Evolutionary conservation across 2,888 invertebrate genomes (phyloP), one percentile per base, ranked within the genome.

Genomic region (Hydrotaea cyrtoneurina): DNA sequence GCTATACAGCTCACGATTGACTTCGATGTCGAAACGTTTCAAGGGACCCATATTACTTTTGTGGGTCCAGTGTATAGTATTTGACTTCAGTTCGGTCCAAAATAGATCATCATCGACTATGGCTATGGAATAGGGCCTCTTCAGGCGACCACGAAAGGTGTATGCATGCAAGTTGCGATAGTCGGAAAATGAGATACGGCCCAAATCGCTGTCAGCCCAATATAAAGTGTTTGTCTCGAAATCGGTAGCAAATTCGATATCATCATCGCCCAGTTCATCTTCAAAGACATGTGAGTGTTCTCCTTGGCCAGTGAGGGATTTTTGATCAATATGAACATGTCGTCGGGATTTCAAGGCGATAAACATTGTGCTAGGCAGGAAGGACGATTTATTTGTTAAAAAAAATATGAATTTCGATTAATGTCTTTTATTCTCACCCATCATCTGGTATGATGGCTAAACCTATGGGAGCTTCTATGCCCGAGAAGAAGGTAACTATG

Each of bases 181-280:
- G 81, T 95, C 94, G 8, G 95, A 93, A 86, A 93, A 94, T 81
- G 95, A 95, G 50, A 97, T 96, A 66, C 93, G 92, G 0, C 94
- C 94, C n/a, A 93, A 94, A 11, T 94, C 94, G 57, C 94, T 94
- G 89, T 96, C 96, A 0, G 95, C 93, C 93, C 96, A 94, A 89
- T 94, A 96, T 0, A 97, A 90, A 26, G 94, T 93, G 57, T 95
- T 93, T 43, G 94, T 89, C 21, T 94, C 92, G 13, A 92, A 91
- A 85, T 96, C 90, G 0, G 86, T 77, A 87, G 89, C 87, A 94
- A 90, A 84, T 76, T 89, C 87, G 1, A 92, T 88, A 11, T 88
- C 88, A 46, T 94, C 88, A 90, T 87, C 89, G 8, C 92, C 92
- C 19, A 91, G 66, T 13, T 90, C 89, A 0, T 90, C 89, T 86